Conservation (phyloP, 2,888 invertebrate genomes). For the Eulithis prunata region DNA sequence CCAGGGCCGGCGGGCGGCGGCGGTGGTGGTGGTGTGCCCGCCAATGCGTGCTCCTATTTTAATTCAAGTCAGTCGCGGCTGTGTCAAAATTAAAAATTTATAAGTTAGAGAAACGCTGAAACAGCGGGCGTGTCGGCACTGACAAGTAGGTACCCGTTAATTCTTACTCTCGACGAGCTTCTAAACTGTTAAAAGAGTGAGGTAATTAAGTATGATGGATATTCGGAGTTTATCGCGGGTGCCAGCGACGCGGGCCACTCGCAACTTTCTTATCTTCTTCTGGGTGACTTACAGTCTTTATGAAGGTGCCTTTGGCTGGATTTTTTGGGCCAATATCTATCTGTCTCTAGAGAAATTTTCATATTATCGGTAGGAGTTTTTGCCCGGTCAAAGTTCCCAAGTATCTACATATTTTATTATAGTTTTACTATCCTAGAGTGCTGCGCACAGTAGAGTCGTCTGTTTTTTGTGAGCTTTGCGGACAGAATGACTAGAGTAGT, state of each 20-base stretch:
- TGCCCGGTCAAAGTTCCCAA: conserved; percentile 15
- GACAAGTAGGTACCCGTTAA: conserved; percentile 65
- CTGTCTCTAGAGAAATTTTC: conserved; percentile 41
- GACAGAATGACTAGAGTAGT: conserved; percentile 6
- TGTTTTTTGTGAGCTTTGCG: conserved; percentile 21
- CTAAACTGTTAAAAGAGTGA: conserved; percentile 76
- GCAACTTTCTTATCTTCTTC: conserved; percentile 69
- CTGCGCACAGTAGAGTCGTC: background rate
- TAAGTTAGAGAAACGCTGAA: conserved; percentile 60
- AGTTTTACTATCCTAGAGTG: conserved; percentile 5
- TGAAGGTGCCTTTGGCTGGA: conserved; percentile 54
- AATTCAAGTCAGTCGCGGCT: conserved; percentile 46
- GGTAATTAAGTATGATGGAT: conserved; percentile 82
- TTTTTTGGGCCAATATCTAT: conserved; percentile 50
- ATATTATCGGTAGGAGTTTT: conserved; percentile 33
- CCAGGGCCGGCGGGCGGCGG: background rate
- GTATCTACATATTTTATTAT: conserved; percentile 20
- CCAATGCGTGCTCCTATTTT: conserved; percentile 30
- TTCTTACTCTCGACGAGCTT: conserved; percentile 65
- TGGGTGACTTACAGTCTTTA: conserved; percentile 64
- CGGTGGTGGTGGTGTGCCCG: conserved; percentile 21
- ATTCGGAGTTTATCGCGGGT: conserved; percentile 75
- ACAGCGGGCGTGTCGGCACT: conserved; percentile 62
- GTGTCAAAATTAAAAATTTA: conserved; percentile 54
- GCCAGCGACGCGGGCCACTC: conserved; percentile 65